A percentile compares a stretch with the other conserved stretches of the same genome.
Evolutionary conservation across 2,888 invertebrate genomes (phyloP).

Genomic region (Ornithoptera priamus): DNA sequence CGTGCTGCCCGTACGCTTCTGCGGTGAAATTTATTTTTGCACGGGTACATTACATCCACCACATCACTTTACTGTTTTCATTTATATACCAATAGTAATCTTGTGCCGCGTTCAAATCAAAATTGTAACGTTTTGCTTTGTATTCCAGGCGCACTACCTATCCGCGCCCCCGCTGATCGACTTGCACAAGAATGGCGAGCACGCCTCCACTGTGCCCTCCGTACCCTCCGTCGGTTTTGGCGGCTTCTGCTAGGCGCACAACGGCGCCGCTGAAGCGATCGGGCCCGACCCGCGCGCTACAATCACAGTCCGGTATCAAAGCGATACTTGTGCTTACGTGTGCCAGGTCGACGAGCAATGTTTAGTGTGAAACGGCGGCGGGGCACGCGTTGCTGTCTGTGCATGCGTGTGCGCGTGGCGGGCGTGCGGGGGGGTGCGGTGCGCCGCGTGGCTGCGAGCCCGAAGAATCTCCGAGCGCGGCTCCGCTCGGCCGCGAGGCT

Average conservation of each 20-base stretch:
- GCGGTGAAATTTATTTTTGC: too few relatives aligned
- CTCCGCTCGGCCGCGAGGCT: not conserved
- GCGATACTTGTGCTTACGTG: too few relatives aligned
- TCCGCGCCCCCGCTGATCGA: conserved; percentile 68
- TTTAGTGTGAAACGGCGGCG: not conserved
- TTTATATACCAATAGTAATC: too few relatives aligned
- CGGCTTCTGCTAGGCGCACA: conserved; percentile 70
- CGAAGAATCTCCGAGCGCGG: conserved; percentile 5
- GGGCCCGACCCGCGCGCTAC: not conserved
- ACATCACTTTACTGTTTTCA: too few relatives aligned
- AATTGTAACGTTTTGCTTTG: not conserved
- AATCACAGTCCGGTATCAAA: too few relatives aligned
- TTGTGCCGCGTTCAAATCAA: too few relatives aligned
- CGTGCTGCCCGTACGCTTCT: too few relatives aligned
- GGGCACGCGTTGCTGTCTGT: not conserved
- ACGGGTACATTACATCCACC: too few relatives aligned
- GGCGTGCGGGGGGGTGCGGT: not conserved
- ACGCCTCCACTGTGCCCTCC: conserved; percentile 61
- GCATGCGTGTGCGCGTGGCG: not conserved
- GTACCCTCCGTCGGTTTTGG: conserved; percentile 76
- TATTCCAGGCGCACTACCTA: conserved; percentile 63
- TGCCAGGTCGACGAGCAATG: too few relatives aligned
- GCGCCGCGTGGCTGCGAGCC: conserved; percentile 23
- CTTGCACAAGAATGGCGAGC: conserved; percentile 71
- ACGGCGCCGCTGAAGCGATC: conserved; percentile 5